These are phyloP conservation scores for Pelvicachromis taeniatus DNA, from an alignment of 2,113 vertebrate species.

Conservation along the genomic window DNA sequence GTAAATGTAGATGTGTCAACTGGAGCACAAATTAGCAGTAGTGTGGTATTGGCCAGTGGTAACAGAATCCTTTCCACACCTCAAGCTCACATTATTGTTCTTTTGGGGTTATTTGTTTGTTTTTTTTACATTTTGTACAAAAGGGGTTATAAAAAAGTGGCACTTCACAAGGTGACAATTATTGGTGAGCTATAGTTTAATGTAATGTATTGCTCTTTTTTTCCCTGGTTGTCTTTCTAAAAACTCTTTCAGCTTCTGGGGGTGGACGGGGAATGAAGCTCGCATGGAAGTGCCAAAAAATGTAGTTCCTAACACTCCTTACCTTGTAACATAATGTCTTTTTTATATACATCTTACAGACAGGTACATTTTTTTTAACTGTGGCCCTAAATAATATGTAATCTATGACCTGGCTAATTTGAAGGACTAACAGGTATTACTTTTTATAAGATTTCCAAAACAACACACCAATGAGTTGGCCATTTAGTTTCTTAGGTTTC, in stretches of 20 bases:
- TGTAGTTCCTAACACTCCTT: background rate
- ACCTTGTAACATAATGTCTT: background rate
- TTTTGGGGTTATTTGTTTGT: too few species aligned
- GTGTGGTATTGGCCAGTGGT: background rate
- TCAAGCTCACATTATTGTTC: background rate
- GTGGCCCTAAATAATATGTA: background rate
- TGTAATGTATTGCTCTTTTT: background rate
- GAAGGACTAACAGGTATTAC: background rate
- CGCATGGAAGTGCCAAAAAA: background rate
- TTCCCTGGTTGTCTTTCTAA: background rate
- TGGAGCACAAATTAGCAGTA: background rate
- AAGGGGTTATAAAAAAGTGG: background rate
- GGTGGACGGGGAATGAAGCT: background rate
- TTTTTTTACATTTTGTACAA: background rate
- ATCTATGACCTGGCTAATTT: background rate
- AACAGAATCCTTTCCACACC: background rate
- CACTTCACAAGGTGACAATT: background rate
- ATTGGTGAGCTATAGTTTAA: background rate
- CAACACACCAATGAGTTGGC: background rate
- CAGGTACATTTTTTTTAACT: background rate
- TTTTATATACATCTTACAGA: background rate
- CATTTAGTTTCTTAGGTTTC: background rate
- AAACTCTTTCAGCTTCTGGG: background rate
- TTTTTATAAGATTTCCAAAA: background rate
- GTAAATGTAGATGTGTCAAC: background rate